Percentiles rank a stretch among this genome's conserved stretches.
These are phyloP conservation scores for Porites australiensis DNA, from an alignment of 64 coral and sea anemone species.

Conservation along the genomic window DNA sequence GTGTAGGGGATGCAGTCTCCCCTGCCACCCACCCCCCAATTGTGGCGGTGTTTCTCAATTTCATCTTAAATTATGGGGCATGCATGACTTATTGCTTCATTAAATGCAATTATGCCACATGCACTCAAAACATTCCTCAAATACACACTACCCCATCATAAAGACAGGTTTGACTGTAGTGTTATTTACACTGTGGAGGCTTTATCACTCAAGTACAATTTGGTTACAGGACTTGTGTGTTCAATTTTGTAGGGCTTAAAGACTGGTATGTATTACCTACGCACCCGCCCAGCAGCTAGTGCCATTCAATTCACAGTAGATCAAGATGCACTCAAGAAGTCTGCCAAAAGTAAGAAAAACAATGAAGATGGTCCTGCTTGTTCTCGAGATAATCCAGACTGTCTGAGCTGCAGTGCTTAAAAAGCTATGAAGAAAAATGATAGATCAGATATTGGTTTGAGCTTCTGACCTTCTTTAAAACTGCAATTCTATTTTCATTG, in stretches of 20 bases:
- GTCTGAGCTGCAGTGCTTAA: slow-evolving; percentile 88
- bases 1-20: too few species aligned
- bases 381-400: slow-evolving; percentile 79
- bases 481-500: too few species aligned
- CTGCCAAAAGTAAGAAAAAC: slow-evolving; percentile 29
- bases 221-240: not conserved
- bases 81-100: too few species aligned
- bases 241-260: slow-evolving; percentile 86
- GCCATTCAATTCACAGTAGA: slow-evolving; percentile 99
- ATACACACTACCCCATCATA: not conserved
- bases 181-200: too few species aligned
- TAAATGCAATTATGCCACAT: too few species aligned
- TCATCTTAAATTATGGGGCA: too few species aligned
- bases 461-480: not conserved
- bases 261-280: slow-evolving; percentile 98
- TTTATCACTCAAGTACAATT: not conserved
- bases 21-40: too few species aligned
- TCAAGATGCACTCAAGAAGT: slow-evolving; percentile 79
- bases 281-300: slow-evolving; percentile 90
- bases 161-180: too few species aligned
- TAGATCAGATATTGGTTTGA: not conserved
- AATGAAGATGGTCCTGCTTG: slow-evolving; percentile 73
- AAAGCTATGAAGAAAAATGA: not conserved
- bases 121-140: too few species aligned
- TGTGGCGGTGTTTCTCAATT: too few species aligned